phyloP scores from a whole-genome alignment of 2,797 vertebrate species.

The Falco columbarius region DNA sequence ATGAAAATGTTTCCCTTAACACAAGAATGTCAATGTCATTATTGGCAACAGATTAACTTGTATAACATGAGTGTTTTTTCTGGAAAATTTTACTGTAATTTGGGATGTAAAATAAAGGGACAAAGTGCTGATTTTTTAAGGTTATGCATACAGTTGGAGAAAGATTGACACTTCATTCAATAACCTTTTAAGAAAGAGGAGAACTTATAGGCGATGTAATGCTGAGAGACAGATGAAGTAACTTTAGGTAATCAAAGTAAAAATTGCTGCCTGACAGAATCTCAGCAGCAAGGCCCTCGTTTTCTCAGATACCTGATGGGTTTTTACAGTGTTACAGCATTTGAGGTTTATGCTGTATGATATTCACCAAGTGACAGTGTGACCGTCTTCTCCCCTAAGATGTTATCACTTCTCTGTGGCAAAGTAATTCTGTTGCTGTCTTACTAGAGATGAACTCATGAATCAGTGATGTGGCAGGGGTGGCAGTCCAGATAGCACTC shows the following conservation, averaged over 20 bases:
- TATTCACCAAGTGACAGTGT: conserved; percentile 57
- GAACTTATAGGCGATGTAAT: conserved; percentile 39
- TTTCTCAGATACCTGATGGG: conserved; percentile 67
- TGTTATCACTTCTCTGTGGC: conserved; percentile 70
- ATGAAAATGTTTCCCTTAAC: background rate
- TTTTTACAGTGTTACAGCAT: conserved; percentile 56
- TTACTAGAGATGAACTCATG: conserved; percentile 72
- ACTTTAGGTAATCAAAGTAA: conserved; percentile 72
- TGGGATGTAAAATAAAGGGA: background rate
- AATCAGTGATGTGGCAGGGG: conserved; percentile 70
- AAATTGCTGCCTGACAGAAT: conserved; percentile 69
- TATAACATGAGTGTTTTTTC: background rate
- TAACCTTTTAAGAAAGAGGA: conserved; percentile 45
- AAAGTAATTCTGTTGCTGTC: conserved; percentile 75
- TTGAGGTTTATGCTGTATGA: conserved; percentile 64
- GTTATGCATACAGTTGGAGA: background rate
- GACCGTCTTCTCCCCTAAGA: conserved; percentile 61
- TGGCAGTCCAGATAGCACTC: conserved; percentile 52
- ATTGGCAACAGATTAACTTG: background rate
- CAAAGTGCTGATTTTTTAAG: background rate
- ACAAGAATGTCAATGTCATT: background rate
- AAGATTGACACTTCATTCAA: conserved; percentile 35
- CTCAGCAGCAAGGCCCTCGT: conserved; percentile 45
- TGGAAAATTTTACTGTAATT: background rate
- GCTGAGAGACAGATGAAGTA: conserved; percentile 64